Conservation (phyloP, 2,113 vertebrate genomes). For the Mungos mungo region DNA sequence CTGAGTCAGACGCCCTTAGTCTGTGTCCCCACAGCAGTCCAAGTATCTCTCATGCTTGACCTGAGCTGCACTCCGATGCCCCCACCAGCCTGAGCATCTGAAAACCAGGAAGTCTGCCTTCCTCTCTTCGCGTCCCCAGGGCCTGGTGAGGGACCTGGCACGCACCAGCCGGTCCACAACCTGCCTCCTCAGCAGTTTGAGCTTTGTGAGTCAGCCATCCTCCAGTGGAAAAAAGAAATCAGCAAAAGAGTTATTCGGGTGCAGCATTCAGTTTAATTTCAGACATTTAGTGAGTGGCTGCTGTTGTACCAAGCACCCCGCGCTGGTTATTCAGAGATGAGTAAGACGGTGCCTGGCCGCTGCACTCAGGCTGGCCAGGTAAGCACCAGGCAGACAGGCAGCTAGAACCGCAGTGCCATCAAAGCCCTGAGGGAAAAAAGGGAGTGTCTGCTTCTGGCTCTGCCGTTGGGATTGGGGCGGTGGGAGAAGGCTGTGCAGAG, state of each 20-base stretch:
- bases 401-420: neutral
- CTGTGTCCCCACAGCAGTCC: neutral
- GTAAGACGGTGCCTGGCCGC: neutral
- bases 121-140: neutral
- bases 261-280: neutral
- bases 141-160: neutral
- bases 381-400: neutral
- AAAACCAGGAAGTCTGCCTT: neutral
- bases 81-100: neutral
- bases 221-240: slow-evolving; percentile 40
- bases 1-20: neutral
- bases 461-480: neutral
- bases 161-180: neutral
- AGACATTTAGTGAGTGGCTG: neutral
- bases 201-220: slow-evolving; percentile 39
- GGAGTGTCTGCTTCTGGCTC: neutral
- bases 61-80: neutral
- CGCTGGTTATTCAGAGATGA: neutral
- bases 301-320: neutral
- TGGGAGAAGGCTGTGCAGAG: neutral
- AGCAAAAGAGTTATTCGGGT: neutral
- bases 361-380: neutral
- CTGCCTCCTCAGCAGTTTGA: slow-evolving; percentile 35
- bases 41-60: neutral
- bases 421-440: neutral